A percentile compares a stretch with the other conserved stretches of the same genome.
Evolutionary conservation across 2,113 vertebrate genomes (phyloP).

Genomic region (Tupaia tana): DNA sequence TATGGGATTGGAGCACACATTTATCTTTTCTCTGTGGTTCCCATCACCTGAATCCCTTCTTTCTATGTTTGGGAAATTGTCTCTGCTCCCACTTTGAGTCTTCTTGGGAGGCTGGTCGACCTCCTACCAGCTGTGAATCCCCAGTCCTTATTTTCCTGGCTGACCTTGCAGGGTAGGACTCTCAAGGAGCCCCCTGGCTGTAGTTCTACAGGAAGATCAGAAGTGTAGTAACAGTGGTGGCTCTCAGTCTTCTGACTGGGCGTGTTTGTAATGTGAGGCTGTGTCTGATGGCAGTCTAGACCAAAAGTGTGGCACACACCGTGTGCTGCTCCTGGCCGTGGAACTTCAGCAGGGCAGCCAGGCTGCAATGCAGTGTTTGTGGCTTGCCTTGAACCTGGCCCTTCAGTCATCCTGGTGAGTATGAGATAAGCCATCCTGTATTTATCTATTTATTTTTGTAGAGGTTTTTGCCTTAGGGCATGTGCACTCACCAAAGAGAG

Average conservation of each 20-base stretch:
- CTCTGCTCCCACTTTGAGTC: not conserved
- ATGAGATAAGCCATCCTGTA: not conserved
- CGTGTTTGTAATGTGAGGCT: not conserved
- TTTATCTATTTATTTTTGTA: too few relatives aligned
- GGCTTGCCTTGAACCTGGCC: not conserved
- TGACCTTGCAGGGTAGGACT: not conserved
- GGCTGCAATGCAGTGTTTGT: not conserved
- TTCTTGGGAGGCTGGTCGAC: not conserved
- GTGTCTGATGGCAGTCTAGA: not conserved
- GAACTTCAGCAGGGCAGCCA: not conserved
- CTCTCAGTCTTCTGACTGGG: not conserved
- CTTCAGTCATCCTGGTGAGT: slow-evolving; percentile 5
- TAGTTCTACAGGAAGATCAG: not conserved
- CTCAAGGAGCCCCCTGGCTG: not conserved
- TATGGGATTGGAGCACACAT: not conserved
- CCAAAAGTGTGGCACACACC: not conserved
- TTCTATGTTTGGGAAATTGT: not conserved
- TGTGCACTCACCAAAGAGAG: too few relatives aligned
- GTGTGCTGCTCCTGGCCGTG: not conserved
- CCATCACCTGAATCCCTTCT: not conserved
- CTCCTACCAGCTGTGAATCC: not conserved
- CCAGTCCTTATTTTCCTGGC: not conserved
- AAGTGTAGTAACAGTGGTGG: not conserved
- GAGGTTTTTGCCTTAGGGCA: too few relatives aligned
- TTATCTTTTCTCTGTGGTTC: not conserved